Conservation (phyloP, 2,888 invertebrate species). For the Ophraella communa region DNA sequence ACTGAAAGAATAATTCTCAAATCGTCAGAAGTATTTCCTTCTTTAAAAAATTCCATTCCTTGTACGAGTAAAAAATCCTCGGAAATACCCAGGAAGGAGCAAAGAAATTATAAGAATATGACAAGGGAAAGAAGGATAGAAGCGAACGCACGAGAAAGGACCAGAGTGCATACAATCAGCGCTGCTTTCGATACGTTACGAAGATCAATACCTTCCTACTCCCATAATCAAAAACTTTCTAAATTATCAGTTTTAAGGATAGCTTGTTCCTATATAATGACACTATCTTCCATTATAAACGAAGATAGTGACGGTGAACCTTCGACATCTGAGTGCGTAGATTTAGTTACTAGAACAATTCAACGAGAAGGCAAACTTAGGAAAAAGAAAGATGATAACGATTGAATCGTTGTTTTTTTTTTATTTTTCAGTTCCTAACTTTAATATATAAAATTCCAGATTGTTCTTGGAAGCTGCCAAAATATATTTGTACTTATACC, state of each 20-base stretch:
- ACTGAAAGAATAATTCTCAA: constrained; percentile 51
- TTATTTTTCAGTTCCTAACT: constrained; percentile 17
- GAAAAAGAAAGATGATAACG: constrained; percentile 79
- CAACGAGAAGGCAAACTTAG: constrained; percentile 90
- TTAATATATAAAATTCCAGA: constrained; percentile 27
- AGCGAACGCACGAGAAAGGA: constrained; percentile 91
- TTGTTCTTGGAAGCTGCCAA: constrained; percentile 34
- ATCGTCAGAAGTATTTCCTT: constrained; percentile 53
- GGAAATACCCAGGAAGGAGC: constrained; percentile 60
- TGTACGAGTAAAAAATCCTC: constrained; percentile 24
- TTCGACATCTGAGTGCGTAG: constrained; percentile 78
- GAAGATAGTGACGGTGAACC: constrained; percentile 66
- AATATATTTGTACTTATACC: constrained; percentile 39
- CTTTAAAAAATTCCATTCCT: constrained; percentile 33
- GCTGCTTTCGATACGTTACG: constrained; percentile 92
- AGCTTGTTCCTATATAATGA: constrained; percentile 92
- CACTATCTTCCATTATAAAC: constrained; percentile 80
- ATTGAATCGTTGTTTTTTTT: constrained; percentile 41
- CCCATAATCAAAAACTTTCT: constrained; percentile 91
- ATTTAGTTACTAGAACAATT: constrained; percentile 88
- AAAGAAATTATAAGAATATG: constrained; percentile 95
- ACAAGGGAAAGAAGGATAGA: constrained; percentile 91
- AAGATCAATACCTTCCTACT: constrained; percentile 85
- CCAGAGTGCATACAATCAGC: constrained; percentile 93
- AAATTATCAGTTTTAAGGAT: constrained; percentile 91